A percentile compares a stretch with the other conserved stretches of the same genome.
Evolutionary conservation across 2,797 vertebrate species (phyloP).

Genomic region (Chromis chromis): DNA sequence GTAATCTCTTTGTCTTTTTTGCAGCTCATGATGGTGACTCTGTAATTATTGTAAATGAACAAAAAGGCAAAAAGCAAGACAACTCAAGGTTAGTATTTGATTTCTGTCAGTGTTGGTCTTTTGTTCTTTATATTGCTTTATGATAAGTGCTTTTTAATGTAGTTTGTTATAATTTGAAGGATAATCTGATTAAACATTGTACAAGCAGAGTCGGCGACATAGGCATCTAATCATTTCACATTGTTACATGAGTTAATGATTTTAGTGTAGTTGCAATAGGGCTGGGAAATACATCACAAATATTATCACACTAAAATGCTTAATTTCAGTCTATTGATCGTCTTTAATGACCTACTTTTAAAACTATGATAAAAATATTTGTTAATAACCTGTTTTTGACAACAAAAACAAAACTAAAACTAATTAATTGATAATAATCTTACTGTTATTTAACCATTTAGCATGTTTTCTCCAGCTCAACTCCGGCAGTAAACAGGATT

Average conservation of each 20-base stretch:
- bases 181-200: background rate
- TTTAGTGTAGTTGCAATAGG: background rate
- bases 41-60: constrained; percentile 92
- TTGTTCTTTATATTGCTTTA: constrained; percentile 7
- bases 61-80: constrained; percentile 86
- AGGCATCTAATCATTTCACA: background rate
- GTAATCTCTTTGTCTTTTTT: constrained; percentile 47
- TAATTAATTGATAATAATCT: too few relatives aligned
- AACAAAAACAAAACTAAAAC: too few relatives aligned
- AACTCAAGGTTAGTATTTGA: constrained; percentile 84
- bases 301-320: too few relatives aligned
- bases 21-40: constrained; percentile 89
- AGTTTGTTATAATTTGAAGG: background rate
- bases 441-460: too few relatives aligned
- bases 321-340: too few relatives aligned
- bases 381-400: too few relatives aligned
- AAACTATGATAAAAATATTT: too few relatives aligned
- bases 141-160: background rate
- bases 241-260: background rate
- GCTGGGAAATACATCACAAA: too few relatives aligned
- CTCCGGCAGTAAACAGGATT: too few relatives aligned
- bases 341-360: too few relatives aligned
- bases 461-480: too few relatives aligned
- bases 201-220: background rate
- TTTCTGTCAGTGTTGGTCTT: background rate